A percentile compares a stretch with the other conserved stretches of the same genome.
Conservation (phyloP, 2,113 vertebrate species). For the Gorsachius goisagi region DNA sequence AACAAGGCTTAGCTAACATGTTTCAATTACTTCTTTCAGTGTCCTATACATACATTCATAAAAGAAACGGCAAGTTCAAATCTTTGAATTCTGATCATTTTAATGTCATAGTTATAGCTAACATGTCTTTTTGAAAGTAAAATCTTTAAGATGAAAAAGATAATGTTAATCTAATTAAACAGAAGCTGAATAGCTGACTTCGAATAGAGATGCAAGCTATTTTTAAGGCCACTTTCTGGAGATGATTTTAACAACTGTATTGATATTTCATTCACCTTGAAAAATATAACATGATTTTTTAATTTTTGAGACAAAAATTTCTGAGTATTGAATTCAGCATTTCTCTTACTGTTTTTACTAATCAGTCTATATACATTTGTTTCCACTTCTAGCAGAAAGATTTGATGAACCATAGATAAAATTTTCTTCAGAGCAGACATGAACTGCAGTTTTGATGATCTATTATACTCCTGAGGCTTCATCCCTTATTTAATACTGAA, state of each 20-base stretch:
- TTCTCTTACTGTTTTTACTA: not conserved
- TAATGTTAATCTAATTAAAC: not conserved
- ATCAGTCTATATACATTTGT: not conserved
- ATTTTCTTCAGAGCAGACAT: not conserved
- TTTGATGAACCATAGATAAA: not conserved
- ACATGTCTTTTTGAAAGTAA: not conserved
- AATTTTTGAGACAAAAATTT: not conserved
- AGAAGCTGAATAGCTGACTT: not conserved
- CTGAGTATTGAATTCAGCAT: not conserved
- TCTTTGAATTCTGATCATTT: not conserved
- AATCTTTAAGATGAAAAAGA: not conserved
- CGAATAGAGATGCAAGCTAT: not conserved
- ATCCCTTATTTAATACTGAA: slow-evolving; percentile 21
- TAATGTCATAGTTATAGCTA: not conserved
- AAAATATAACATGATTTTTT: not conserved
- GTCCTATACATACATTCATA: not conserved
- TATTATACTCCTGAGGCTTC: not conserved
- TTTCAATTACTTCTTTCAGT: not conserved
- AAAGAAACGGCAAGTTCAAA: not conserved
- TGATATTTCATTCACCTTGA: not conserved
- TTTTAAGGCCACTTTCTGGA: not conserved
- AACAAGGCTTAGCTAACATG: not conserved
- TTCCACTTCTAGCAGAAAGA: not conserved
- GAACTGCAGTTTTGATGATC: not conserved
- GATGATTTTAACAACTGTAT: not conserved